These are phyloP conservation scores for honey bee (Apis mellifera) DNA, from an alignment of 1,140 invertebrate species.

Conservation along the genomic window DNA sequence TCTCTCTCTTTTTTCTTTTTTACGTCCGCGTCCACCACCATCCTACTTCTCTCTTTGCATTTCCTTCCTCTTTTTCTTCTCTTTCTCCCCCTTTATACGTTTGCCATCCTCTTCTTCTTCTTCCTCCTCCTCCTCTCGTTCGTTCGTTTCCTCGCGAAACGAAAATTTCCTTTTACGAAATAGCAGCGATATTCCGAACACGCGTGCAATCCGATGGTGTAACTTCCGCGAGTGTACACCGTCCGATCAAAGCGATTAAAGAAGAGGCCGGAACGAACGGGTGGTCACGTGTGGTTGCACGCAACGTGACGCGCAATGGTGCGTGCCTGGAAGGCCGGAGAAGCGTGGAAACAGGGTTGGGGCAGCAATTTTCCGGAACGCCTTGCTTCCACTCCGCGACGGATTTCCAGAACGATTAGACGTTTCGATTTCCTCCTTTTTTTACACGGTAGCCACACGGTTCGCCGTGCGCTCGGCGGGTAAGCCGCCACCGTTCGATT, in stretches of 20 bases:
- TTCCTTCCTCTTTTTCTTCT: neutral
- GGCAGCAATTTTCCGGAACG: constrained; percentile 63
- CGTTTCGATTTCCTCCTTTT: constrained; percentile 71
- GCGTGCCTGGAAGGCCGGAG: constrained; percentile 29
- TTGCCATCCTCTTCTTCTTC: no score
- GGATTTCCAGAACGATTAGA: constrained; percentile 71
- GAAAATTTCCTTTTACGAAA: no score
- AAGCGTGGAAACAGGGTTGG: constrained; percentile 24
- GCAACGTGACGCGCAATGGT: constrained; percentile 42
- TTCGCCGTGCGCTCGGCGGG: neutral
- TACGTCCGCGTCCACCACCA: neutral
- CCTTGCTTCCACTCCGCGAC: constrained; percentile 53
- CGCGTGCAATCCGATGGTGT: no score
- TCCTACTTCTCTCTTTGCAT: neutral
- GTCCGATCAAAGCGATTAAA: constrained; percentile 23
- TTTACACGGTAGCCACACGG: neutral
- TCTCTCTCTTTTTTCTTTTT: no score
- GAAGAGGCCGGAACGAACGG: neutral
- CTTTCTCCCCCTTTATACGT: neutral
- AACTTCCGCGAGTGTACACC: neutral
- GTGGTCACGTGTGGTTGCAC: constrained; percentile 45
- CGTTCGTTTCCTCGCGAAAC: no score
- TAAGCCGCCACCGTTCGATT: constrained; percentile 64
- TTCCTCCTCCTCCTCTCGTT: no score
- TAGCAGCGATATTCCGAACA: no score